phyloP scores from a whole-genome alignment of 1,140 invertebrate genomes.

The Macrosteles quadrilineatus region DNA sequence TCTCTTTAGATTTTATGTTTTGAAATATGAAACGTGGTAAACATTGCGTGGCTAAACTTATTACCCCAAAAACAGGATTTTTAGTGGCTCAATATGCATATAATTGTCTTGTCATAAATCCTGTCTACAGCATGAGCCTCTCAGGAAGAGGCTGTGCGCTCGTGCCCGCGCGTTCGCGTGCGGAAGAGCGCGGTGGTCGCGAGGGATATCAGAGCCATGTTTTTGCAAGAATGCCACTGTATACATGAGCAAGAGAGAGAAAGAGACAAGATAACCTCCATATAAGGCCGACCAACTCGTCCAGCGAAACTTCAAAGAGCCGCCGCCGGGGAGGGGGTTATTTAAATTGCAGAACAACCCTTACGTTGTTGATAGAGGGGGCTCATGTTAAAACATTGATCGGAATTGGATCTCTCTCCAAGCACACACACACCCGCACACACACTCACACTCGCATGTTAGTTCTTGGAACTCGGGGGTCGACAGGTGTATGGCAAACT shows the following conservation, averaged over 20 bases:
- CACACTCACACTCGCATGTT: constrained; percentile 3
- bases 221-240: constrained; percentile 21
- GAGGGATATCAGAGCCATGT: not conserved
- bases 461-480: too few relatives aligned
- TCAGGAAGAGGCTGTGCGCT: too few relatives aligned
- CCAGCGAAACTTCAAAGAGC: constrained; percentile 38
- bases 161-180: too few relatives aligned
- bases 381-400: constrained; percentile 45
- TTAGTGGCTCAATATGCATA: too few relatives aligned
- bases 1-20: too few relatives aligned
- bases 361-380: constrained; percentile 28
- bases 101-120: too few relatives aligned
- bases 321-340: constrained; percentile 34
- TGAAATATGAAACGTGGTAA: too few relatives aligned
- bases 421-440: constrained; percentile 10
- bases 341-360: constrained; percentile 44
- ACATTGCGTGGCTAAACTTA: too few relatives aligned
- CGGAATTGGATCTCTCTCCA: constrained; percentile 43
- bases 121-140: too few relatives aligned
- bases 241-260: not conserved
- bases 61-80: too few relatives aligned
- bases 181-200: not conserved
- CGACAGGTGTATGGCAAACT: too few relatives aligned
- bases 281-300: constrained; percentile 32
- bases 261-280: constrained; percentile 16